Base-by-base conservation (phyloP, 2,888 invertebrate genomes). In the Agrilus biguttatus region DNA sequence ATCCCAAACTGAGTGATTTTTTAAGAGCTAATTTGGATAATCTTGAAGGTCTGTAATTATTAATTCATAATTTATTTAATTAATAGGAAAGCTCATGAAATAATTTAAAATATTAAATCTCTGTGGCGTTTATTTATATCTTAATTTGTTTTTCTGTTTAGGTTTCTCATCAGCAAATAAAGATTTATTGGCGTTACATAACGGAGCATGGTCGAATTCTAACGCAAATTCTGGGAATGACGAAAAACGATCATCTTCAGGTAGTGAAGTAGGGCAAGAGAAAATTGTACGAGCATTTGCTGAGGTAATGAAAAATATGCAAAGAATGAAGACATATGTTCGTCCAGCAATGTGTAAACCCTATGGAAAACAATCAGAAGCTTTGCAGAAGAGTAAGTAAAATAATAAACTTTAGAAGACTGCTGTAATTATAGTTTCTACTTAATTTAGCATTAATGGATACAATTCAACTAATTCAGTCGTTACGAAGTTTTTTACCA, bases 311-410 rank as follows among this genome's bases (percentile, higher is more conserved):
- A 83, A 86, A 58, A 88, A 88, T 66, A 80, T 88, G 80, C 80
- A 82, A 53, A 77, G 87, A 58, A 88, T 88, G 85, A 85, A 88
- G 62, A 83, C 85, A 39, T 88, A 86, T 59, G 86, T 88, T 54
- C 74, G 87, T 44, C 88, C 87, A 47, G 81, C 88, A 46, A 88
- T 88, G 88, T 88, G 87, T 64, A 88, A 88, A 66, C 88, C 88
- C 17, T 88, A 88, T 64, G 88, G 88, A 51, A 88, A 88, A 64
- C 88, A 88, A 67, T 86, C 86, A 49, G 88, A 88, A 69, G 83
- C 86, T 59, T 71, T 88, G 55, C 87, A 88, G 67, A 88, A 88
- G 72, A 87, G 87, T 87, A 69, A 71, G 69, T 63, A 21, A n/a
- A 36, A 2, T 19, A 42, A 6, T 12, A 23, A 23, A 23, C n/a